Conservation (phyloP, 1,140 invertebrate genomes). For the Calliopsis andreniformis region DNA sequence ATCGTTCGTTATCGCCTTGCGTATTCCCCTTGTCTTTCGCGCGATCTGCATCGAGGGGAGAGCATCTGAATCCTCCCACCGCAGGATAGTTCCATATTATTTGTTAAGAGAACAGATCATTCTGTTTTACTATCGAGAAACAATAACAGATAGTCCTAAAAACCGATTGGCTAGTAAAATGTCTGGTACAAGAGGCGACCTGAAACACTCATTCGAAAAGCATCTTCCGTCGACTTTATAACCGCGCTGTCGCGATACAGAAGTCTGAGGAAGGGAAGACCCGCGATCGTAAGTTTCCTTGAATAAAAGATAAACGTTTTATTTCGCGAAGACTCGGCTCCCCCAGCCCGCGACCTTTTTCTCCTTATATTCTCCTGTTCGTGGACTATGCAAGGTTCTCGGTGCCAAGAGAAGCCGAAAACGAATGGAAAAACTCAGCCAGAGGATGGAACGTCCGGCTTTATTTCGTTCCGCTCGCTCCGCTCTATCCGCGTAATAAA, state of each 20-base stretch:
- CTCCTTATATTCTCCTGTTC: not conserved
- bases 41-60: too few relatives aligned
- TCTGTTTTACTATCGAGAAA: too few relatives aligned
- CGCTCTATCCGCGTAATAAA: conserved; percentile 52
- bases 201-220: too few relatives aligned
- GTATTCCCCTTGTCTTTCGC: not conserved
- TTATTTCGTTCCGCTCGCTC: conserved; percentile 19
- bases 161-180: too few relatives aligned
- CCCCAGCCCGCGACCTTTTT: too few relatives aligned
- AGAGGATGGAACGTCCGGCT: conserved; percentile 11
- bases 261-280: not conserved
- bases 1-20: conserved; percentile 19
- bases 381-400: not conserved
- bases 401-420: conserved; percentile 23
- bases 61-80: too few relatives aligned
- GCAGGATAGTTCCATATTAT: too few relatives aligned
- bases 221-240: not conserved
- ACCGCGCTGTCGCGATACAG: not conserved
- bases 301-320: conserved; percentile 31
- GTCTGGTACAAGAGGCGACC: too few relatives aligned
- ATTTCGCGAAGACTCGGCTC: not conserved
- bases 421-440: conserved; percentile 19
- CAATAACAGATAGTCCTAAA: too few relatives aligned
- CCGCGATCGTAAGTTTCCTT: conserved; percentile 5
- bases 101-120: too few relatives aligned